Evolutionary conservation across 2,113 vertebrate species (phyloP), one percentile per base, ranked within the genome.

Genomic region (Chrysemys picta): DNA sequence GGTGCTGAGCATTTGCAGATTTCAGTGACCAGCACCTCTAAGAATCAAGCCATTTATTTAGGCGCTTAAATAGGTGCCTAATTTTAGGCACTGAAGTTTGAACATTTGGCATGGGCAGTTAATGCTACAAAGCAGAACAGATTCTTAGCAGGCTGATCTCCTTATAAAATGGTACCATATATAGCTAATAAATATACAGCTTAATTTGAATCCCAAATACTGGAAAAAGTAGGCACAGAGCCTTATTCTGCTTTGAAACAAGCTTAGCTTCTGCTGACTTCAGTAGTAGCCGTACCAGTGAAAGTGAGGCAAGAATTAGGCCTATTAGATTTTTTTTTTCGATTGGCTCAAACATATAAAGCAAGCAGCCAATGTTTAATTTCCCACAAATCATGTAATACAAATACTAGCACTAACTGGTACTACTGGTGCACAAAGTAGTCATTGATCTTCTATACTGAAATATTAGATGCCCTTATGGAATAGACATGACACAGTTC

Each of bases 141-240:
- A 82, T 62, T 91, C 82, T 78, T 52, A 52, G 5, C 1, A 85
- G 47, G 49, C 85, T 80, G n/a, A 11, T 83, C 94, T 82, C 82
- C 85, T 62, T 82, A 91, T n/a, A 59, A 80, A 92, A 8, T 69
- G 7, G 62, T n/a, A n/a, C 62, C 25, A 7, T 31, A 0, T 2
- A 0, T 0, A 0, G 24, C 45, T 12, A 8, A 69, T 49, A 54
- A 90, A 76, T 0, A 0, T 85, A 3, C 1, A 76, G 53, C 50
- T 78, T 88, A 82, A 90, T n/a, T 82, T 19, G 53, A 35, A 89
- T 17, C 38, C 79, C 27, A 45, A 52, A 57, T 50, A n/a, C 10
- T 50, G 3, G 25, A 84, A 24, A 35, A 21, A 5, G 0, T 2
- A 75, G 54, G 13, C 4, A 0, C 3, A 1, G n/a, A 38, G 25